A percentile compares a stretch with the other conserved stretches of the same genome.
Conservation (phyloP, 2,888 invertebrate species). For the Campopleginae sp. region DNA sequence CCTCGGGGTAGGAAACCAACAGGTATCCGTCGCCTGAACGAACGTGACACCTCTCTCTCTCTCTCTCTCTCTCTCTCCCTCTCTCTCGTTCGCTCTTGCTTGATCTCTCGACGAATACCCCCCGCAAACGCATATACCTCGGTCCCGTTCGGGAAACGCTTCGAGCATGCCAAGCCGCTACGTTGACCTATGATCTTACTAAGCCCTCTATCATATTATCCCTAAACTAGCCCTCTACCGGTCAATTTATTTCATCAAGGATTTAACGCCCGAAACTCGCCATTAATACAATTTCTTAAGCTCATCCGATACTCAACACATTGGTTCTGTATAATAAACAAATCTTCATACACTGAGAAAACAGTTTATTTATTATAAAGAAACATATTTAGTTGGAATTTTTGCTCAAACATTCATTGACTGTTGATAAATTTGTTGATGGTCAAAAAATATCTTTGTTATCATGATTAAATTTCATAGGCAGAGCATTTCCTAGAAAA, state of each 20-base stretch:
- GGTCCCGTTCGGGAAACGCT: constrained; percentile 66
- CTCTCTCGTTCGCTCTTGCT: constrained; percentile 42
- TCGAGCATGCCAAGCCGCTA: constrained; percentile 63
- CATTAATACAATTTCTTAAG: neutral
- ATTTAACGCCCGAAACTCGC: constrained; percentile 16
- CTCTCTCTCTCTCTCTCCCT: constrained; percentile 39
- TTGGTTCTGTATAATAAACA: neutral
- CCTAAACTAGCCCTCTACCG: constrained; percentile 20
- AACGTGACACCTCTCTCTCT: constrained; percentile 63
- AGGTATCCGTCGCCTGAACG: constrained; percentile 72
- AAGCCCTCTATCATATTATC: constrained; percentile 44
- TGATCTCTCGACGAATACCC: constrained; percentile 49
- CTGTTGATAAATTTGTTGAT: no score
- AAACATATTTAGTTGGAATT: no score
- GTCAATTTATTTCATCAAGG: constrained; percentile 55
- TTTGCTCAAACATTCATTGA: no score
- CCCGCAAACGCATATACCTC: constrained; percentile 54
- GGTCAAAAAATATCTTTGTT: no score
- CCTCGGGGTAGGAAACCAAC: constrained; percentile 71
- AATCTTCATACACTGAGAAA: neutral
- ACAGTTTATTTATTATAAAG: no score
- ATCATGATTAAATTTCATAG: no score
- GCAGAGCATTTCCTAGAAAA: no score
- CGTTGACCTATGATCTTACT: constrained; percentile 63
- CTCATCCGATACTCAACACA: neutral